A percentile compares a stretch with the other conserved stretches of the same genome.
phyloP scores from a whole-genome alignment of 37 sponge, comb jelly and placozoan genomes.

The Eunapius fragilis region DNA sequence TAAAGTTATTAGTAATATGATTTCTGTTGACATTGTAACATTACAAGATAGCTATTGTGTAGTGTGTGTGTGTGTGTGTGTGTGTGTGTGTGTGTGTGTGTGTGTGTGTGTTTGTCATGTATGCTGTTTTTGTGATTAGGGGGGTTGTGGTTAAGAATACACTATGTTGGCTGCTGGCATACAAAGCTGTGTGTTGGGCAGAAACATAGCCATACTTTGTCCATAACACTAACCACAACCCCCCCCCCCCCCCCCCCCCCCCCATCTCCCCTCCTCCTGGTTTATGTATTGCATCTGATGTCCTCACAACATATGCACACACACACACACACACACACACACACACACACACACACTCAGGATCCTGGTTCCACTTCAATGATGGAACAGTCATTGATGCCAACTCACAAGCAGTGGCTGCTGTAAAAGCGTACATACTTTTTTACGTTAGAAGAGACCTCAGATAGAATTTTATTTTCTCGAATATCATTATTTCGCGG shows the following conservation, averaged over 20 bases:
- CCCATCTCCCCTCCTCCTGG: not conserved
- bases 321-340: constrained; percentile 25
- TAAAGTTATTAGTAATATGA: not conserved
- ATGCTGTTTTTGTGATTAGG: not conserved
- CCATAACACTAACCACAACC: not conserved
- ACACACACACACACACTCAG: constrained; percentile 9
- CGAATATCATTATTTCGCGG: not conserved
- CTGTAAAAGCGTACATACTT: constrained; percentile 77
- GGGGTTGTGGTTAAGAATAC: not conserved
- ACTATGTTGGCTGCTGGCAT: not conserved
- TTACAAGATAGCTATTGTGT: constrained; percentile 3
- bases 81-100: constrained; percentile 24
- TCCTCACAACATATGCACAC: not conserved
- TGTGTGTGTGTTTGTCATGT: not conserved
- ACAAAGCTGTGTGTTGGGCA: not conserved
- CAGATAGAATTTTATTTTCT: not conserved
- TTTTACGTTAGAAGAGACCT: constrained; percentile 63
- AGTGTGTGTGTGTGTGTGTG: constrained; percentile 33
- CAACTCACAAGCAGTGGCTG: constrained; percentile 17
- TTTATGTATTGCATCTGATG: not conserved
- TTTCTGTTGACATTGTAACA: not conserved
- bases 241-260: constrained; percentile 5
- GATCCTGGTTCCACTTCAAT: constrained; percentile 80
- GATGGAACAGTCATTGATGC: constrained; percentile 62
- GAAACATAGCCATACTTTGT: not conserved